Evolutionary conservation across 2,888 invertebrate genomes (phyloP), one percentile per base, ranked within the genome.

Genomic region (Nipponacmea schrenckii): DNA sequence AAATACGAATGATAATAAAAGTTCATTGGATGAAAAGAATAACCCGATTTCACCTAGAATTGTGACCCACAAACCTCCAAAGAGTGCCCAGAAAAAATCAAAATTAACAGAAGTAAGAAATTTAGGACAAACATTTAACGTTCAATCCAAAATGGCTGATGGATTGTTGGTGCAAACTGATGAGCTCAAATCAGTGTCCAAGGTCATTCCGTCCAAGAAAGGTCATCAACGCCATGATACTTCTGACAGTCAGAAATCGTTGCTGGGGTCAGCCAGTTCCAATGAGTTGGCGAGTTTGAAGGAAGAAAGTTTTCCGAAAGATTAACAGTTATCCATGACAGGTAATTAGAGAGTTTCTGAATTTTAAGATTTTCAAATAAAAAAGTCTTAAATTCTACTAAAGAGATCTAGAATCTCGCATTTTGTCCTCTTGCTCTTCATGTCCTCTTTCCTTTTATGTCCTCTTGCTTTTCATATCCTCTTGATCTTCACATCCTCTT

Each of bases 211-310:
- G 0, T 12, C 56, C 14, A 39, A 44, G n/a, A 62, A 50, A 31
- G 71, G 74, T n/a, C 74, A 74, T 68, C 69, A 65, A 48, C 70
- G 74, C 26, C 65, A 72, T 4, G 31, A 48, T 48, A 74, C 74
- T 2, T 67, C 74, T 1, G 74, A 74, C 27, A 74, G 74, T 63
- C 70, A 72, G 50, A 72, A 70, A 63, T 64, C 74, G 17, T 62
- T 74, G 70, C 68, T 74, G 26, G 70, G 72, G 24, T 74, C 74
- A 0, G 66, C 67, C 39, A 74, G 74, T 70, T 74, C 74, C 17
- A 50, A 64, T 12, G 74, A 74, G 48, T 62, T 74, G n/a, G 44
- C 69, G n/a, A 48, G 45, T 24, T n/a, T 74, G 68, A 72, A 74
- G 50, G 48, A 62, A 26, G 69, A 69, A n/a, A 44, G 50, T 24